Evolutionary conservation across 2,888 invertebrate species (phyloP).

Genomic region (Taenaris catops): DNA sequence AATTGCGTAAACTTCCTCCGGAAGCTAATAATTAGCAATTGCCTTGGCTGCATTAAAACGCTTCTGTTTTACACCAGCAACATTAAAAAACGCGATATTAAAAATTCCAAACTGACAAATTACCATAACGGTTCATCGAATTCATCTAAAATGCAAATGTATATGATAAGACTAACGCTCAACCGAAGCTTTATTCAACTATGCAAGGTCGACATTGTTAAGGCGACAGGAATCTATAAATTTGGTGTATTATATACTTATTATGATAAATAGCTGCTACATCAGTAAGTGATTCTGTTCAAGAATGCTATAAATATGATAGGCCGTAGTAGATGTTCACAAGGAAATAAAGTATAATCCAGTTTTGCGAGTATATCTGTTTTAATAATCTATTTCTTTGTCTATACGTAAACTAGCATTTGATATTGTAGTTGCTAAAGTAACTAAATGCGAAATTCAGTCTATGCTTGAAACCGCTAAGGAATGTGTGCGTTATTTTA

Average conservation of each 20-base stretch:
- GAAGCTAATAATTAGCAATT: conserved; percentile 8
- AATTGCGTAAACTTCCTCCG: conserved; percentile 2
- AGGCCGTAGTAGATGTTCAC: conserved; percentile 15
- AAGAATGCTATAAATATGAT: conserved; percentile 4
- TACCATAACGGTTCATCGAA: conserved; percentile 27
- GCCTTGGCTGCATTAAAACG: conserved; percentile 13
- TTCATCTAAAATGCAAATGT: conserved; percentile 27
- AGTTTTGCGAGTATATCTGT: conserved; percentile 2
- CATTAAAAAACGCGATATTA: conserved; percentile 2
- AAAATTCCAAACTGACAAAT: conserved; percentile 25
- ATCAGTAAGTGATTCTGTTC: conserved; percentile 17
- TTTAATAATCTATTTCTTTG: neutral
- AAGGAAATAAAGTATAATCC: conserved; percentile 18
- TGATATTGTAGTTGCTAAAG: neutral
- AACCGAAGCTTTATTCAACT: conserved; percentile 21
- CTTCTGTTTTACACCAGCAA: conserved; percentile 15
- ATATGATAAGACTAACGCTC: conserved; percentile 22
- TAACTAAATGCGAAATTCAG: no score
- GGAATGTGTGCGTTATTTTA: no score
- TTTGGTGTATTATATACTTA: conserved; percentile 30
- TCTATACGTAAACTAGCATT: neutral
- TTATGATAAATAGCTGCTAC: conserved; percentile 38
- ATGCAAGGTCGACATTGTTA: conserved; percentile 45
- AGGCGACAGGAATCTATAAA: conserved; percentile 40
- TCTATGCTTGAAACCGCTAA: no score